phyloP scores from a whole-genome alignment of 2,113 vertebrate genomes.

The Sander vitreus region DNA sequence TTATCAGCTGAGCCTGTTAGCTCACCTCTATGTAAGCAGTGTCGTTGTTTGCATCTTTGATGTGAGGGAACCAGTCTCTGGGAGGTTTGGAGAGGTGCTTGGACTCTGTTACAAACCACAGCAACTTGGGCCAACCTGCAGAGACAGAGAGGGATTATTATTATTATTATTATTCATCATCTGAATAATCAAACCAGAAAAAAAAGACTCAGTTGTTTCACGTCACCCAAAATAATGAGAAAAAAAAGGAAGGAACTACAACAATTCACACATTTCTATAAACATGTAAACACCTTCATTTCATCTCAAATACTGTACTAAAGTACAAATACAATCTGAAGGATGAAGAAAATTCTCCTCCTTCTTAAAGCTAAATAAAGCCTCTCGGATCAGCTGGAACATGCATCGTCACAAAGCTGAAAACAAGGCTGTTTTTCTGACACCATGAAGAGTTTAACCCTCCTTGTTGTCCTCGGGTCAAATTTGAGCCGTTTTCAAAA shows the following conservation, averaged over 20 bases:
- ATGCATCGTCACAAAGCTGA: too few species aligned
- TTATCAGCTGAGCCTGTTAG: not conserved
- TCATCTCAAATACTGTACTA: not conserved
- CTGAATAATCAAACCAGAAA: not conserved
- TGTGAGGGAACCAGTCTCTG: constrained; percentile 98
- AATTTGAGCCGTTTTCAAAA: too few species aligned
- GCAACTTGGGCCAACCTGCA: constrained; percentile 95
- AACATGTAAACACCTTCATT: not conserved
- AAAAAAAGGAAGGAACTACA: not conserved
- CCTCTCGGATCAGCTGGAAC: too few species aligned
- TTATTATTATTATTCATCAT: too few species aligned
- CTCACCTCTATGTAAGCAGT: constrained; percentile 98
- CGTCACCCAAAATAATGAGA: not conserved
- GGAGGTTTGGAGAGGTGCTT: constrained; percentile 98
- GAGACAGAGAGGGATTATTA: not conserved
- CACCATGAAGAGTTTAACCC: too few species aligned
- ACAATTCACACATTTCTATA: too few species aligned
- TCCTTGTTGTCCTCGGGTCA: too few species aligned
- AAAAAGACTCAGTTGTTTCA: not conserved
- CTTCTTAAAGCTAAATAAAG: too few species aligned
- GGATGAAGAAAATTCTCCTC: too few species aligned
- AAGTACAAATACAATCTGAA: too few species aligned
- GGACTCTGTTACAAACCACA: constrained; percentile 99
- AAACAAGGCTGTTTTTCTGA: too few species aligned
- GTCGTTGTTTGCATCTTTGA: constrained; percentile 98